Evolutionary conservation across 2,888 invertebrate species (phyloP).

Genomic region (Panorpa germanica): DNA sequence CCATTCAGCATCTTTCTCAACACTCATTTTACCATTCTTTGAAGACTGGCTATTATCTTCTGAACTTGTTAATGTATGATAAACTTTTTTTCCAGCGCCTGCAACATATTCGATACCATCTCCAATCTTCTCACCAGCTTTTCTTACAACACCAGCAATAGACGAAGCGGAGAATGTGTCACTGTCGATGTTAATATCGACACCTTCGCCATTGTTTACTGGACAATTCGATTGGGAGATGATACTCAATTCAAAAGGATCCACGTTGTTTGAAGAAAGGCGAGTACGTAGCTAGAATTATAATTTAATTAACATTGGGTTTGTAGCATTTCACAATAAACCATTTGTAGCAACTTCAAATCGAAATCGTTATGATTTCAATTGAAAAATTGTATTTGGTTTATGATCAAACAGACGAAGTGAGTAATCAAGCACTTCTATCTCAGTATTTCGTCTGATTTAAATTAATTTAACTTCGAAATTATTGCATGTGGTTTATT

Average conservation of each 20-base stretch:
- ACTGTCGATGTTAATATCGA: slow-evolving; percentile 53
- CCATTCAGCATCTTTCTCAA: slow-evolving; percentile 34
- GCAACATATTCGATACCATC: slow-evolving; percentile 53
- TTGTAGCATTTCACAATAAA: too few relatives aligned
- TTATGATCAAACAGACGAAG: too few relatives aligned
- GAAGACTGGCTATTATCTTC: slow-evolving; percentile 13
- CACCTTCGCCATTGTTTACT: slow-evolving; percentile 30
- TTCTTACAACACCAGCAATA: slow-evolving; percentile 48
- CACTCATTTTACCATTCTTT: background rate
- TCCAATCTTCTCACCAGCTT: slow-evolving; percentile 52
- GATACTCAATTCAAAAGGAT: slow-evolving; percentile 56
- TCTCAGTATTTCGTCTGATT: too few relatives aligned
- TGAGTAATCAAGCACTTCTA: too few relatives aligned
- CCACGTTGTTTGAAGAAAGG: slow-evolving; percentile 43
- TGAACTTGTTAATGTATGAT: slow-evolving; percentile 34
- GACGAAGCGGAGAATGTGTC: slow-evolving; percentile 57
- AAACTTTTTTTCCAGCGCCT: slow-evolving; percentile 48
- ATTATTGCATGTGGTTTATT: too few relatives aligned
- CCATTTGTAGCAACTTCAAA: too few relatives aligned
- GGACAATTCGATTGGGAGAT: slow-evolving; percentile 55
- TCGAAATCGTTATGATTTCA: too few relatives aligned
- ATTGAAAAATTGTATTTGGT: too few relatives aligned
- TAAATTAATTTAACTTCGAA: too few relatives aligned
- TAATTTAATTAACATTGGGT: slow-evolving; percentile 1
- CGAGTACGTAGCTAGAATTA: slow-evolving; percentile 41